Base-by-base conservation (phyloP, 2,888 invertebrate species). In the Apotomis betuletana region DNA sequence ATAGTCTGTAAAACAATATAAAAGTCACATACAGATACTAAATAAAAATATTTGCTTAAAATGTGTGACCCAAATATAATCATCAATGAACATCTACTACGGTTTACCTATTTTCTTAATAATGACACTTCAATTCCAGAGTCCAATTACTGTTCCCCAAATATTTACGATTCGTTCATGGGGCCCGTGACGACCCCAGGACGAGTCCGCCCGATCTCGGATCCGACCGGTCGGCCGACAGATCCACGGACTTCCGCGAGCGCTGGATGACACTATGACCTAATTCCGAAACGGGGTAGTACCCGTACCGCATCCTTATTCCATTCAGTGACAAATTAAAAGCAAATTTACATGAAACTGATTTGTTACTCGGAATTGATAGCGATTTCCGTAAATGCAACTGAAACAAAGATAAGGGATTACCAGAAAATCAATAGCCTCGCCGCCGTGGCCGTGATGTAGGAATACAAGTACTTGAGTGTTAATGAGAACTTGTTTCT, bases 221-320 rank as follows among this genome's bases (percentile, higher is more conserved):
- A 13, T 36, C 51, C 77, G 79, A 87, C 82, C 65, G 59, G 81
- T 88, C 81, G 80, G 49, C 75, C 74, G 81, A 88, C 85, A 78
- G 80, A 84, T 85, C 77, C 76, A 77, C 78, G 64, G 69, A 79
- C 75, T 27, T 77, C 75, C 76, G 78, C 80, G 75, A 79, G 82
- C 81, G 79, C 79, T 81, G 81, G 84, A 75, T 81, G 85, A 82
- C 87, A 86, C 85, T 85, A 86, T 90, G 91, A 91, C 92, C 91
- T 80, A 90, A 74, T 77, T 75, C 62, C 71, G 44, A 59, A 75
- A 69, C 73, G 68, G 71, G 67, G 70, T 55, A 59, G 60, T 9
- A 51, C 41, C 49, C 55, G 57, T 44, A 65, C 27, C 49, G 46
- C 62, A 63, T 70, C 69, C 49, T 52, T 68, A 75, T 68, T 71